Evolutionary conservation across 2,888 invertebrate genomes (phyloP).

Genomic region (Xylocampa areola): DNA sequence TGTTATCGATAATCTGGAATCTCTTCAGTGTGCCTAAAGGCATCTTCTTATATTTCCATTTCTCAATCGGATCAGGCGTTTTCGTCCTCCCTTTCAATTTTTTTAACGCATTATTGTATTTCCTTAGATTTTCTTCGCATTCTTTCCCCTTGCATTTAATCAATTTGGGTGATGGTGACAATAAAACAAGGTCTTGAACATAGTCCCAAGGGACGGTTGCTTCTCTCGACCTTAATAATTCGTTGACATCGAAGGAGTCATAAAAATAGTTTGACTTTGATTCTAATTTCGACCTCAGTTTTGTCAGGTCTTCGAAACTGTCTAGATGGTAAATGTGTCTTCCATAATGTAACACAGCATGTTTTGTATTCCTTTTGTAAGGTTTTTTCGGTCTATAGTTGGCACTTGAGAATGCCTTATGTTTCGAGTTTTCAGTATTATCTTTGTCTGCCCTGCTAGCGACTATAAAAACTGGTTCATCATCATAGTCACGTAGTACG

Average conservation of each 20-base stretch:
- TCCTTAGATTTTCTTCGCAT: conserved; percentile 6
- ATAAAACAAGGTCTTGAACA: conserved; percentile 44
- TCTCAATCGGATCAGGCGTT: not conserved
- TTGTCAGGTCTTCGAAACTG: not conserved
- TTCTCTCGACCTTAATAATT: conserved; percentile 19
- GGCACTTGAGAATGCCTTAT: not conserved
- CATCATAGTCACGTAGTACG: not conserved
- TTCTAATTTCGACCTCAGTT: conserved; percentile 2
- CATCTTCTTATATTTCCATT: not conserved
- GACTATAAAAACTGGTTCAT: not conserved
- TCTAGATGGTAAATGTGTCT: conserved; percentile 20
- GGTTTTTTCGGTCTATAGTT: not conserved
- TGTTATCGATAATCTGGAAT: conserved; percentile 27
- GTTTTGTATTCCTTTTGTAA: not conserved
- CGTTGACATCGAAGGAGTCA: conserved; percentile 55
- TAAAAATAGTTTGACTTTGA: conserved; percentile 20
- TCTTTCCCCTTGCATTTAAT: not conserved
- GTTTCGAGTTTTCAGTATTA: not conserved
- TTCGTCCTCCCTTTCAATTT: not conserved
- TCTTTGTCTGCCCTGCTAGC: fast-evolving
- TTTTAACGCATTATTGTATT: not conserved
- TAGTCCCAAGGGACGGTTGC: conserved; percentile 45
- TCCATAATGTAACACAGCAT: conserved; percentile 10
- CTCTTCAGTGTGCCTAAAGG: not conserved
- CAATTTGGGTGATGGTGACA: fast-evolving